phyloP scores from a whole-genome alignment of 2,113 vertebrate species.

The Hydrolagus affinis region DNA sequence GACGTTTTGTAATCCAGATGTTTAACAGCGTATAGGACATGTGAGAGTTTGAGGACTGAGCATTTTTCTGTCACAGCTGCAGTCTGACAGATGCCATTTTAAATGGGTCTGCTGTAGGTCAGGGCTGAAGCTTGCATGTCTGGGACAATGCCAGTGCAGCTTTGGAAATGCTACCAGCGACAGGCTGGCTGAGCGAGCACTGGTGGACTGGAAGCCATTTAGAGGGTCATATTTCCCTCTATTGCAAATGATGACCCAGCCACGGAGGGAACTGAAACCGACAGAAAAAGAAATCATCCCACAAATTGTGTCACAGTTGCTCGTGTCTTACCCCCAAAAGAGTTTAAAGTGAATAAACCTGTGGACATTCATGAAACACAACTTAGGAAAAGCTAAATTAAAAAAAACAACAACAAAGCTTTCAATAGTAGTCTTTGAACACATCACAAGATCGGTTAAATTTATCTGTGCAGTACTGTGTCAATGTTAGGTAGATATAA shows the following conservation, averaged over 20 bases:
- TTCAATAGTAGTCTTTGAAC: not conserved
- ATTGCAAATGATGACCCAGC: constrained; percentile 36
- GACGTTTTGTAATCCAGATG: not conserved
- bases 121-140: constrained; percentile 28
- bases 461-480: constrained; percentile 3
- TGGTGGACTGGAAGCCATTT: constrained; percentile 44
- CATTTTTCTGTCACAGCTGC: not conserved
- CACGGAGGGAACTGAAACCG: constrained; percentile 19
- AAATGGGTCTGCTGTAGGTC: constrained; percentile 34
- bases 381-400: not conserved
- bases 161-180: constrained; percentile 40
- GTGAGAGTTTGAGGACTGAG: not conserved
- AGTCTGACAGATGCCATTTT: constrained; percentile 8
- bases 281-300: no score
- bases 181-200: constrained; percentile 39
- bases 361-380: not conserved
- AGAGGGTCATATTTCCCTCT: constrained; percentile 38
- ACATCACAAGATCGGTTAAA: not conserved
- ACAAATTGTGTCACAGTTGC: not conserved
- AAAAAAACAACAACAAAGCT: not conserved
- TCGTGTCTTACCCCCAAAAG: not conserved
- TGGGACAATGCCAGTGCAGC: constrained; percentile 39
- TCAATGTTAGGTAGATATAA: not conserved
- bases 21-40: not conserved
- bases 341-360: not conserved